phyloP scores from a whole-genome alignment of 92 coral and sea anemone genomes.

The Umimayanthus kanabou region DNA sequence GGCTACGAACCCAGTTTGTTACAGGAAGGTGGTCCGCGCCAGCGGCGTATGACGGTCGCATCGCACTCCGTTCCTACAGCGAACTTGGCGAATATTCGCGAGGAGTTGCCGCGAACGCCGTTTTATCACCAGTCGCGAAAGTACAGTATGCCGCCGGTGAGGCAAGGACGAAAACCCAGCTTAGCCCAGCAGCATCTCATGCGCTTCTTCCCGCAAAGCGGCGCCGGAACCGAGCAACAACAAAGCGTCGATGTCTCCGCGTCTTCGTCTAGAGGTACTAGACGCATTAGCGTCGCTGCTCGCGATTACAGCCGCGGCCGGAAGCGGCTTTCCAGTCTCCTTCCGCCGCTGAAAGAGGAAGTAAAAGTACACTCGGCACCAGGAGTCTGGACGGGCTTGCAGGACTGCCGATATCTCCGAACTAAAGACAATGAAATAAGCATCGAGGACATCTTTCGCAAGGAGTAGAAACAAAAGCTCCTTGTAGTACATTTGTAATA shows the following conservation, averaged over 20 bases:
- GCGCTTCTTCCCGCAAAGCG: constrained; percentile 24
- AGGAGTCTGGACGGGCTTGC: constrained; percentile 59
- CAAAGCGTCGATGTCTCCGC: background rate
- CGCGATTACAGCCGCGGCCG: constrained; percentile 1
- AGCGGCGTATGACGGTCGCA: constrained; percentile 21
- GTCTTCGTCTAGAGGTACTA: background rate
- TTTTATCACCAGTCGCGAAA: constrained; percentile 2
- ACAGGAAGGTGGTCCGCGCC: constrained; percentile 3
- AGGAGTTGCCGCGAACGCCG: constrained; percentile 30
- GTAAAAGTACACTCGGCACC: constrained; percentile 19
- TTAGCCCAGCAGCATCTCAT: constrained; percentile 25
- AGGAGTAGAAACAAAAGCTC: constrained; percentile 38
- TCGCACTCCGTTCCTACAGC: background rate
- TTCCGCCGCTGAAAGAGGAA: constrained; percentile 75
- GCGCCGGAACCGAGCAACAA: background rate
- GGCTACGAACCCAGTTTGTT: constrained; percentile 3
- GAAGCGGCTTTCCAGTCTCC: constrained; percentile 20
- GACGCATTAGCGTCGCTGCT: constrained; percentile 26
- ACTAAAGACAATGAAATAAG: constrained; percentile 60
- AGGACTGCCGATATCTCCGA: constrained; percentile 72
- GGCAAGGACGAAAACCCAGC: background rate
- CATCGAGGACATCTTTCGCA: constrained; percentile 76
- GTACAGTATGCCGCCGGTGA: background rate
- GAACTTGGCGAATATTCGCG: constrained; percentile 13
- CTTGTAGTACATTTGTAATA: too few relatives aligned